Base-by-base conservation (phyloP, 2,888 invertebrate species). In the Pseudococcus viburni region DNA sequence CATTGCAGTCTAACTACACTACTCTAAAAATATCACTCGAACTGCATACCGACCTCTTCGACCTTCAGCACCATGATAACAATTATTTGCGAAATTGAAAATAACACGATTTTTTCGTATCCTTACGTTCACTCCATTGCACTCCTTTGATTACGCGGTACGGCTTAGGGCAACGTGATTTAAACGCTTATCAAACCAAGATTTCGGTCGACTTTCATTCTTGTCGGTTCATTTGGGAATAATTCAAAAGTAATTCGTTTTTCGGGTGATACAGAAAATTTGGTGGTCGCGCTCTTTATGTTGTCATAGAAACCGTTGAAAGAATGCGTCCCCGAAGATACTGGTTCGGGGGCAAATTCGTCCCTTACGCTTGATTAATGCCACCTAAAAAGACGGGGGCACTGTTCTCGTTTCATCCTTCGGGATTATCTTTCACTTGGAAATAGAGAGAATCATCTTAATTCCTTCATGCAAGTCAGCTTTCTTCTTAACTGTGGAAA, bases 321-420 rank as follows among this genome's bases (percentile, higher is more conserved):
- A 86, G 86, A 86, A 86, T 86, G 86, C 86, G 86, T 86, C 86
- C 86, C 86, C 64, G 68, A 68, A 48, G 86, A 86, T 73, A 17
- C 33, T 46, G 86, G 86, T 86, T 46, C 73, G 73, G 86, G 86
- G 68, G 86, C 73, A 42, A 68, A 86, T 68, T 86, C 73, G 86
- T 86, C 86, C 86, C 86, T 86, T 73, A 86, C 86, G 86, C 86
- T 86, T 86, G 86, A 86, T 86, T 86, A 86, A 86, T 86, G 86
- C 86, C 68, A 86, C 73, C 86, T 86, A 86, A 73, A 86, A 86
- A 73, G 86, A 73, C 86, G 68, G 86, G 68, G 42, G 86, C 64
- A 86, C 86, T 64, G 26, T 73, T 86, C 42, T 86, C 86, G 22
- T 68, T 64, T 68, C 68, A 46, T 86, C 86, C 86, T 86, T n/a